phyloP scores from a whole-genome alignment of 2,797 vertebrate genomes.

The Notamacropus eugenii region DNA sequence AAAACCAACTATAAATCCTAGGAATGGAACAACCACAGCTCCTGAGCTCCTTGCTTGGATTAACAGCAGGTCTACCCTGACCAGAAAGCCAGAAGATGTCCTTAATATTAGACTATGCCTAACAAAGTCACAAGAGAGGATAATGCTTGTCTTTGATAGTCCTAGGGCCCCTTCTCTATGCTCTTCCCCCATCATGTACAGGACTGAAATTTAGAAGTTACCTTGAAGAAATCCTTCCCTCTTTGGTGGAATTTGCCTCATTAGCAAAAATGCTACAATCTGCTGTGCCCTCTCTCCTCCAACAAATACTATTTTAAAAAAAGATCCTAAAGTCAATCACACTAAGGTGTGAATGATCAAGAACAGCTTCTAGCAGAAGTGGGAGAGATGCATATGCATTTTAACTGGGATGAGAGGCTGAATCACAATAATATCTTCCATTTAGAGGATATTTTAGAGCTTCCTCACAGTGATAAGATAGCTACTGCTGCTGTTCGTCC shows the following conservation, averaged over 20 bases:
- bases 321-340: background rate
- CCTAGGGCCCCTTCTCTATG: background rate
- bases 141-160: background rate
- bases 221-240: background rate
- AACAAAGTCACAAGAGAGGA: background rate
- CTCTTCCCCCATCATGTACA: background rate
- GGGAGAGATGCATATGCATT: background rate
- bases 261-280: background rate
- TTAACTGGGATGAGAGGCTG: background rate
- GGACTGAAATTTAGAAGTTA: background rate
- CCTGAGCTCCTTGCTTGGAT: background rate
- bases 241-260: background rate
- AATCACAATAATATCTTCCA: background rate
- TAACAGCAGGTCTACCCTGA: background rate
- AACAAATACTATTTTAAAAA: background rate
- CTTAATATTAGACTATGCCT: background rate
- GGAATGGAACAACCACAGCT: background rate
- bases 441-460: background rate
- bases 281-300: background rate
- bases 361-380: background rate
- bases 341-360: background rate
- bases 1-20: background rate
- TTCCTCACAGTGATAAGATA: background rate
- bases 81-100: background rate
- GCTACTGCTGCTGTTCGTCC: background rate